Evolutionary conservation across 2,113 vertebrate genomes (phyloP), one percentile per base, ranked within the genome.

Genomic region (Emydura subglobosa): DNA sequence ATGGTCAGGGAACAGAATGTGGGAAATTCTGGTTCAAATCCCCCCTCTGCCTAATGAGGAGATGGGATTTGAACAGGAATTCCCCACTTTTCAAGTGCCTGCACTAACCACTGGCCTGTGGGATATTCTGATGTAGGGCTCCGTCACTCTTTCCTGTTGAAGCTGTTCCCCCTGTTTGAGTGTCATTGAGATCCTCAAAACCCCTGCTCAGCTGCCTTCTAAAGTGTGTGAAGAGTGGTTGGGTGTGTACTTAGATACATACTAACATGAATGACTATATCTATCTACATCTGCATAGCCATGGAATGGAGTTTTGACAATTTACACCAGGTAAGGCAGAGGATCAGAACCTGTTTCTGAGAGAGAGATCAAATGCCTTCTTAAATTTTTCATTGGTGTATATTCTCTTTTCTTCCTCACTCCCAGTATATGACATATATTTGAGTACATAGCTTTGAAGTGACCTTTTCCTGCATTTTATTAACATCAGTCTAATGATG

Each of bases 261-360:
- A 29, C 24, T 0, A 2, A 5, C 22, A 80, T 14, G 0, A 1
- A n/a, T 42, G 27, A 61, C 22, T 13, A 44, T 2, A 39, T 74
- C 13, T 19, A 21, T 59, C 29, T 17, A 65, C 39, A 74, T 74
- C 39, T 42, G 68, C 21, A 42, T 21, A 74, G 21, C 39, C 39
- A 39, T 74, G 39, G 31, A 65, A 65, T 34, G 31, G 54, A 83
- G 44, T 17, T 6, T 3, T 2, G 42, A 16, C 31, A 4, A 2
- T 53, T 72, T 11, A 6, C 27, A 17, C 2, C n/a, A 24, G 11
- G 0, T 79, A 42, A 65, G 39, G 39, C 25, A 74, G 19, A 74
- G 39, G 39, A 74, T 74, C 39, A 74, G 72, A 42, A 74, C 39
- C 34, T 74, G 72, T 19, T 7, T 21, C n/a, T 72, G 65, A 72